Evolutionary conservation across 2,797 vertebrate species (phyloP), one percentile per base, ranked within the genome.

Genomic region (Myioborus melanocephalus): DNA sequence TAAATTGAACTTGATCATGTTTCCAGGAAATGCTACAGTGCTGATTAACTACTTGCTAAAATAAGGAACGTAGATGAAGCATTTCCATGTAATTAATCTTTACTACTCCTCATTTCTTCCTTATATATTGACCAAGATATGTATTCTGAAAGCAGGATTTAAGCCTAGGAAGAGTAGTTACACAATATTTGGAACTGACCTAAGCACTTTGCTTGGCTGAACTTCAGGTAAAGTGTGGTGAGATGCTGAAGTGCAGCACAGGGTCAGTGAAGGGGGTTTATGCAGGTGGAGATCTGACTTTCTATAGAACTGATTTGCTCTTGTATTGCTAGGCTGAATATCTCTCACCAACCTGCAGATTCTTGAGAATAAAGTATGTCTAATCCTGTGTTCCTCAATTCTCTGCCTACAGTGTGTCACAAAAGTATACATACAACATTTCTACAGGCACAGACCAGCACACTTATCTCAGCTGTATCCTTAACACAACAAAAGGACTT

Each of bases 41-140:
- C 34, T 93, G 82, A 81, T 87, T 90, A 96, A 78, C 34, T 41
- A 27, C 68, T 82, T 70, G 53, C 73, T 89, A 92, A 89, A 91
- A 85, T 60, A 89, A 83, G 57, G 57, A 80, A 81, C 32, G 34
- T 43, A 92, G 57, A 86, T 3, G 15, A 83, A 83, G 7, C 17
- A 57, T 46, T 89, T 96, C 49, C 49, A 34, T 64, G 10, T 32
- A 87, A 92, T 87, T 83, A 66, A 63, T 89, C 23, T 80, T 89
- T 91, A 80, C 14, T 89, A 4, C 50, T 89, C 8, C 44, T 80
- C 24, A 35, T 87, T 64, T 83, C 9, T 77, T 55, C 17, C 6
- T 55, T 70, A 47, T 72, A 68, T 91, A 63, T 72, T 55, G 17
- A 50, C 14, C 53, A 49, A 70, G 22, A 78, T 61, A 32, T 26